phyloP scores from a whole-genome alignment of 2,888 invertebrate genomes.

The Odontocolon sp. region DNA sequence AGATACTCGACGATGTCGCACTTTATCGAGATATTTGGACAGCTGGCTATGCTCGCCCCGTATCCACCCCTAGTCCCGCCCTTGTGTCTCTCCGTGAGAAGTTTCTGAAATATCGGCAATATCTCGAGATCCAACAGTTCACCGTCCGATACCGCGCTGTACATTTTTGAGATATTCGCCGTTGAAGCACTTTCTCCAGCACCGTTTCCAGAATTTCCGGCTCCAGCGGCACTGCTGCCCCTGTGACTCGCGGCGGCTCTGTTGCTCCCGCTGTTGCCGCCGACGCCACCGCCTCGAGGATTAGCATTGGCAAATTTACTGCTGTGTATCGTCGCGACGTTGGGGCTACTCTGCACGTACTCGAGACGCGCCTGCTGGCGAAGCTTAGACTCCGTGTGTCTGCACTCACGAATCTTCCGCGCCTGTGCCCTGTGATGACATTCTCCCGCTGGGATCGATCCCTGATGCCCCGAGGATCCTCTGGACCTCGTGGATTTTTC shows the following conservation, averaged over 20 bases:
- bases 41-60: slow-evolving; percentile 91
- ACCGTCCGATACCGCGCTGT: slow-evolving; percentile 91
- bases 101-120: slow-evolving; percentile 94
- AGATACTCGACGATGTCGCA: slow-evolving; percentile 97
- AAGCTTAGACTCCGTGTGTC: slow-evolving; percentile 75
- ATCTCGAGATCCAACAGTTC: slow-evolving; percentile 93
- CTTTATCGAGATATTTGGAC: slow-evolving; percentile 96
- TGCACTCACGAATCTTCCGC: slow-evolving; percentile 71
- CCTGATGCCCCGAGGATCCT: slow-evolving; percentile 50
- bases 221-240: slow-evolving; percentile 39
- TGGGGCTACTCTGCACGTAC: slow-evolving; percentile 85
- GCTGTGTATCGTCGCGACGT: slow-evolving; percentile 82
- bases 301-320: slow-evolving; percentile 82
- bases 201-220: slow-evolving; percentile 12
- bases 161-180: slow-evolving; percentile 82
- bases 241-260: slow-evolving; percentile 75
- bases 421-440: slow-evolving; percentile 73
- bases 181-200: slow-evolving; percentile 70
- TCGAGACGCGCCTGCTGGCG: slow-evolving; percentile 78
- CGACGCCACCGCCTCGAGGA: slow-evolving; percentile 78
- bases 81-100: slow-evolving; percentile 91
- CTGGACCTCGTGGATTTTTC: slow-evolving; percentile 77
- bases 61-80: slow-evolving; percentile 86
- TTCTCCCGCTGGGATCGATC: slow-evolving; percentile 66
- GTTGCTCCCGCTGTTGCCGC: slow-evolving; percentile 74